These are phyloP conservation scores for Okapia johnstoni DNA, from an alignment of 2,113 vertebrate genomes.

Conservation along the genomic window DNA sequence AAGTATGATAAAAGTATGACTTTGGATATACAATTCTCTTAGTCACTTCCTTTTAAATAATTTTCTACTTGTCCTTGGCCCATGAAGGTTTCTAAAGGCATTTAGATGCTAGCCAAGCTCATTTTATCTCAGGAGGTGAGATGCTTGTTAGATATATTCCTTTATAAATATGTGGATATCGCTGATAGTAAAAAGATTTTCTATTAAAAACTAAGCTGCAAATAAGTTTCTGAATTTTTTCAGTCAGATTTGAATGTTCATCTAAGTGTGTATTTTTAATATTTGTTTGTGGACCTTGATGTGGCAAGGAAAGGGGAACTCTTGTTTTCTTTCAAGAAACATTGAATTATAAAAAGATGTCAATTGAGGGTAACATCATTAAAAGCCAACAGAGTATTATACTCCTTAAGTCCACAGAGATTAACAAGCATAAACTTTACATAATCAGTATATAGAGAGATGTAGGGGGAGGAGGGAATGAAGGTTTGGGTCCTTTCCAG, in stretches of 20 bases:
- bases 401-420: constrained; percentile 11
- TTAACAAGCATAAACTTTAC: not conserved
- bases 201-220: constrained; percentile 14
- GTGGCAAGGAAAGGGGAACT: not conserved
- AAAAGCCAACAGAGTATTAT: constrained; percentile 12
- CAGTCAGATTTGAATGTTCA: constrained; percentile 17
- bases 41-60: constrained; percentile 53
- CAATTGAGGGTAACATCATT: constrained; percentile 16
- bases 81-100: not conserved
- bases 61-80: constrained; percentile 25
- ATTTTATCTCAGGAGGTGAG: constrained; percentile 38
- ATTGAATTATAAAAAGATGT: constrained; percentile 34
- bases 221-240: constrained; percentile 39
- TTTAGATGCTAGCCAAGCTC: constrained; percentile 35
- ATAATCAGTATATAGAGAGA: constrained; percentile 4
- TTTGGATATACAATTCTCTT: constrained; percentile 34
- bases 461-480: not conserved
- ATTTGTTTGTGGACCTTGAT: constrained; percentile 24
- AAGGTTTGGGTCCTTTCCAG: not conserved
- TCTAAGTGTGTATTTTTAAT: constrained; percentile 35
- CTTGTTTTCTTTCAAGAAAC: constrained; percentile 33
- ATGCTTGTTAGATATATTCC: not conserved
- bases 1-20: constrained; percentile 35
- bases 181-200: not conserved
- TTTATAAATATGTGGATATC: constrained; percentile 23